Percentiles rank a stretch among this genome's conserved stretches.
Conservation (phyloP, 2,797 vertebrate species). For the Iguana delicatissima region DNA sequence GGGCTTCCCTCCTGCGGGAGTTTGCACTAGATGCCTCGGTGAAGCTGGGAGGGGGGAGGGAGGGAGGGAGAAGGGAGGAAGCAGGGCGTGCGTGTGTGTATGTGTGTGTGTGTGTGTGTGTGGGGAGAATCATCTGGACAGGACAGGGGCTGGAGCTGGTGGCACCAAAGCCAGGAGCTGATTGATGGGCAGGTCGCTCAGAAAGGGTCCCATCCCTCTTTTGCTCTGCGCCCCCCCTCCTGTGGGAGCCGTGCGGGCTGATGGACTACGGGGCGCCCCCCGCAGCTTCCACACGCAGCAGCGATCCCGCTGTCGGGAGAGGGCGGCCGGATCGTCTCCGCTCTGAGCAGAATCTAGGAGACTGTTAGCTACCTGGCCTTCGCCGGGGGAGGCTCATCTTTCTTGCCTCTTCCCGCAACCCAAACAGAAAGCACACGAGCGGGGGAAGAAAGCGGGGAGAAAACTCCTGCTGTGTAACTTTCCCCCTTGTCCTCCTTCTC, state of each 20-base stretch:
- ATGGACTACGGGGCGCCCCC: slow-evolving; percentile 63
- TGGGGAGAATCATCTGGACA: slow-evolving; percentile 49
- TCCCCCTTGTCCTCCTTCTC: slow-evolving; percentile 15
- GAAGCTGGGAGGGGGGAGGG: slow-evolving; percentile 68
- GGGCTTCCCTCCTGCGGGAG: slow-evolving; percentile 82
- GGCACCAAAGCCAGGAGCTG: slow-evolving; percentile 80
- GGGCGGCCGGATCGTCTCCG: slow-evolving; percentile 58
- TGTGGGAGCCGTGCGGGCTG: slow-evolving; percentile 70
- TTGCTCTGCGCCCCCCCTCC: slow-evolving; percentile 64
- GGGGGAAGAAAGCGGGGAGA: not conserved
- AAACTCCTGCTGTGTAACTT: slow-evolving; percentile 48
- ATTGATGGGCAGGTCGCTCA: slow-evolving; percentile 76
- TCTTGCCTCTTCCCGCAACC: too few relatives aligned
- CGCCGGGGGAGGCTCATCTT: not conserved
- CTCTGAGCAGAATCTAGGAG: slow-evolving; percentile 52
- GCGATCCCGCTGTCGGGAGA: slow-evolving; percentile 62
- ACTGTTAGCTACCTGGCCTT: slow-evolving; percentile 50
- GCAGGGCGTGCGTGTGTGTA: too few relatives aligned
- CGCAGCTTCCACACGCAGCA: slow-evolving; percentile 61
- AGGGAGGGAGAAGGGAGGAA: not conserved
- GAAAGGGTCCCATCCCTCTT: slow-evolving; percentile 76
- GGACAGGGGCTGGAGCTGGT: slow-evolving; percentile 81
- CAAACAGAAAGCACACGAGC: not conserved
- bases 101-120: too few relatives aligned
- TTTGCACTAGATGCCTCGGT: slow-evolving; percentile 76